These are phyloP conservation scores for Steatocranus sp. DNA, from an alignment of 2,797 vertebrate genomes.

Conservation along the genomic window DNA sequence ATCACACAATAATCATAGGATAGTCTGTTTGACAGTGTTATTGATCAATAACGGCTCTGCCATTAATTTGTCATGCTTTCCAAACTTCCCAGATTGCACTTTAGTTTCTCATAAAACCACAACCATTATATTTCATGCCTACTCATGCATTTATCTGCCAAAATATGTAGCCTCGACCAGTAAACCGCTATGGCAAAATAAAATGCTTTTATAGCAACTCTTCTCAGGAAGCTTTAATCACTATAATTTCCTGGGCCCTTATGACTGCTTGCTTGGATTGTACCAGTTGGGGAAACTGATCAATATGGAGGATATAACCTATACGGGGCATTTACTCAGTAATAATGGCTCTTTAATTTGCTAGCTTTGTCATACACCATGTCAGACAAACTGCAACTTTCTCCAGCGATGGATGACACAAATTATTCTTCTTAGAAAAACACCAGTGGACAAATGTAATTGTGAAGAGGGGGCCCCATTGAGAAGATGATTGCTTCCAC, in stretches of 20 bases:
- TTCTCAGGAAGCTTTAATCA: not conserved
- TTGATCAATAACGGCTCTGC: not conserved
- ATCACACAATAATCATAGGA: not conserved
- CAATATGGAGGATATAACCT: constrained; percentile 11
- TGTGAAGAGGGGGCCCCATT: not conserved
- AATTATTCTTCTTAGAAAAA: not conserved
- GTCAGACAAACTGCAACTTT: not conserved
- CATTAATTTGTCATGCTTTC: constrained; percentile 1
- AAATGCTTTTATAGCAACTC: not conserved
- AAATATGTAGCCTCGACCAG: not conserved
- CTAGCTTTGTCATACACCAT: not conserved
- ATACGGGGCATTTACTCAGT: not conserved
- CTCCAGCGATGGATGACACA: not conserved
- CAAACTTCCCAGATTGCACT: constrained; percentile 1
- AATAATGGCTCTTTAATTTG: constrained; percentile 16
- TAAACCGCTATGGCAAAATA: not conserved
- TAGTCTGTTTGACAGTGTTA: not conserved
- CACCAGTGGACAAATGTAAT: not conserved
- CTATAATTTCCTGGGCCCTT: not conserved
- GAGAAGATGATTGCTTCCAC: not conserved
- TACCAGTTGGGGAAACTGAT: not conserved
- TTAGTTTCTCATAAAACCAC: not conserved
- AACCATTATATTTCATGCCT: not conserved
- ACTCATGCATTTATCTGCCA: not conserved
- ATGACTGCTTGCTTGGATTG: not conserved